Evolutionary conservation across 2,797 vertebrate species (phyloP), one percentile per base, ranked within the genome.

Genomic region (Manis pentadactyla): DNA sequence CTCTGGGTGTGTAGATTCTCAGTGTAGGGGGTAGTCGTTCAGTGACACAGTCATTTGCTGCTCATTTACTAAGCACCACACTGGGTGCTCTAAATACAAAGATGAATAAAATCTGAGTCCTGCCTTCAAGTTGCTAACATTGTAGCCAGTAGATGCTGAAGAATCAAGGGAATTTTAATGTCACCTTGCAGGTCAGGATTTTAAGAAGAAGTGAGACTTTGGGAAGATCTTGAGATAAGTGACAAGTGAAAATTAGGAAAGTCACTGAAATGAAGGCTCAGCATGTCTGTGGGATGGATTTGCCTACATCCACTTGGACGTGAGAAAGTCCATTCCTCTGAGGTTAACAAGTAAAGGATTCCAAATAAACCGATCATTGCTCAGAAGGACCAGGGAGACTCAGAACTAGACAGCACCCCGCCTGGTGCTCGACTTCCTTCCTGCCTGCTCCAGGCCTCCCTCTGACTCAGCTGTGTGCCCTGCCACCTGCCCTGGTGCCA

Each of bases 221-320:
- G 19, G 25, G 68, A 17, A n/a, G 49, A 57, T 21, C 27, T 18
- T 18, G n/a, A 25, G 39, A n/a, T 18, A 25, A 12, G 6, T 7
- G 37, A 29, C 0, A 12, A 46, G 18, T 37, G 18, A 31, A 42
- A 34, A 53, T 10, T 10, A 51, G 49, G 17, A 61, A 34, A 42
- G 29, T 49, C 8, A 37, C 12, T 2, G 34, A 63, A 29, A 66
- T 0, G 15, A 34, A 17, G 19, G 2, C 18, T n/a, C 77, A 4
- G 1, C 9, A 9, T 1, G 29, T 7, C 18, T 0, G 2, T 8
- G 10, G 4, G 77, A 29, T 11, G 13, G 64, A 9, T 27, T n/a
- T 42, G 69, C 77, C 77, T 34, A 4, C 37, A 11, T 71, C 55
- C 42, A 5, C 19, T 34, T 14, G 15, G 23, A 79, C 14, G 64